A percentile compares a stretch with the other conserved stretches of the same genome.
Evolutionary conservation across 1,140 invertebrate species (phyloP).

Genomic region (Conus ventricosus): DNA sequence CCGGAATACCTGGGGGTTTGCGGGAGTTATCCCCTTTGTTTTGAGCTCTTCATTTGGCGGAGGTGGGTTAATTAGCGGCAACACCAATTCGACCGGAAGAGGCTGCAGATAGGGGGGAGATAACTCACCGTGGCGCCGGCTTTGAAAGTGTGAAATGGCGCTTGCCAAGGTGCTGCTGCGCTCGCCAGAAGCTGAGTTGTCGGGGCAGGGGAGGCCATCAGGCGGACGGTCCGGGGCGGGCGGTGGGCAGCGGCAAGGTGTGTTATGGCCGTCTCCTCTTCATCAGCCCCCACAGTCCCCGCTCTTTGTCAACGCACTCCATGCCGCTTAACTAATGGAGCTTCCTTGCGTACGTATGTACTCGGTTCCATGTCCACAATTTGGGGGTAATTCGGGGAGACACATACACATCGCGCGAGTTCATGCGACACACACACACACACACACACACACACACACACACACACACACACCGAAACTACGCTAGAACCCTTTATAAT

Average conservation of each 20-base stretch:
- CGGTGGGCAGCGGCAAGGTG: not conserved
- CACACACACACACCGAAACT: too few relatives aligned
- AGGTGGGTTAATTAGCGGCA: constrained; percentile 26
- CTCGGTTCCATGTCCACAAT: too few relatives aligned
- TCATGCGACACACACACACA: too few relatives aligned
- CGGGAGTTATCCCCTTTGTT: constrained; percentile 23
- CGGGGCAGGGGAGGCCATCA: not conserved
- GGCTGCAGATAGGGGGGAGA: not conserved
- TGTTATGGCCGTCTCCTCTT: not conserved
- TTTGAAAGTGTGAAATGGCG: constrained; percentile 28
- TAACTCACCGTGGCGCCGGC: constrained; percentile 9
- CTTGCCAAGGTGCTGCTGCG: not conserved
- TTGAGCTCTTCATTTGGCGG: constrained; percentile 21
- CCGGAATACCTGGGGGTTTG: not conserved
- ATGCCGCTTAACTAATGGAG: too few relatives aligned
- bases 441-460: too few relatives aligned
- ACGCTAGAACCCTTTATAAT: too few relatives aligned
- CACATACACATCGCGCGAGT: too few relatives aligned
- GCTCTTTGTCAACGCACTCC: not conserved
- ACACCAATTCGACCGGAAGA: not conserved
- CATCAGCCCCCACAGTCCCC: not conserved
- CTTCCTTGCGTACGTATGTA: too few relatives aligned
- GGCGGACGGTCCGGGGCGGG: too few relatives aligned
- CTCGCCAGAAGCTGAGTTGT: not conserved
- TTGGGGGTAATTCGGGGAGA: too few relatives aligned